Evolutionary conservation across 2,888 invertebrate species (phyloP), one percentile per base, ranked within the genome.

Genomic region (Noctua pronuba): DNA sequence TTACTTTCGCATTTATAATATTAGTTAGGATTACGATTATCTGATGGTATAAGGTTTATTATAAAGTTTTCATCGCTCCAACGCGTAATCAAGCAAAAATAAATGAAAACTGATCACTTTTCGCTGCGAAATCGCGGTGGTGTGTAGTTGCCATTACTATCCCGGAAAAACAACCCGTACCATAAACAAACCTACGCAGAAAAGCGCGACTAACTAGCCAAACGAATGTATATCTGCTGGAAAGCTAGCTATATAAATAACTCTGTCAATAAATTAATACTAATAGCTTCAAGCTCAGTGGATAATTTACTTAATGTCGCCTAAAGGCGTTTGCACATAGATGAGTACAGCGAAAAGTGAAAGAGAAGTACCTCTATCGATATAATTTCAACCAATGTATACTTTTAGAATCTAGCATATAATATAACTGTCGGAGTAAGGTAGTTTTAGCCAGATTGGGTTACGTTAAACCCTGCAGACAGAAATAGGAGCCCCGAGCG

Each of bases 231-330:
- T 64, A 82, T 62, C 35, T 62, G 62, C 46, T 73, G 86, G 86
- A 84, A 84, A 84, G 86, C 21, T 55, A 41, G 75, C 79, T 73
- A 64, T 75, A 75, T 78, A 77, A 67, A 83, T 75, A 83, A 67
- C 67, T 60, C 75, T 86, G 83, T 86, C 86, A 67, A 79, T 84
- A 84, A 86, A 84, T 84, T 84, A 78, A 82, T 84, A 79, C 83
- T 86, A 82, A 84, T 78, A 84, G 83, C 66, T 73, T 66, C 66
- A 82, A 86, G 86, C 67, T 44, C 66, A 73, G 46, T 71, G 73
- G 65, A 83, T 73, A 77, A 85, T 77, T 82, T 55, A 85, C 60
- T 77, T 65, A 75, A 85, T 44, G 69, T 58, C 41, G 28, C 44
- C 8, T 70, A 60, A 38, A 65, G 78, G 60, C 2, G 1, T 41